These are phyloP conservation scores for Deilephila elpenor DNA, from an alignment of 2,888 invertebrate species.

Conservation along the genomic window DNA sequence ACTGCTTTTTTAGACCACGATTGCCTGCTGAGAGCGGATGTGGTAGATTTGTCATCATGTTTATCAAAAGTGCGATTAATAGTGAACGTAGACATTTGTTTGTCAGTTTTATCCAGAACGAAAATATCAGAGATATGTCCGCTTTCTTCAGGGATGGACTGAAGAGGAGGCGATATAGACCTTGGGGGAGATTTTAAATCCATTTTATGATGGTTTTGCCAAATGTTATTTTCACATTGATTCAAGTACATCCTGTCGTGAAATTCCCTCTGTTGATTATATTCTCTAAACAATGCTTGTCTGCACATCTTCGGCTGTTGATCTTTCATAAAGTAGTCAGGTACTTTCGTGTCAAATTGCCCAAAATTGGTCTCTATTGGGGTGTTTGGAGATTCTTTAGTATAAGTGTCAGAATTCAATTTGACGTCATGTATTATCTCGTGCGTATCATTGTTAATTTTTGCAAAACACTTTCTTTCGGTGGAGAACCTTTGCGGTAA, in stretches of 20 bases:
- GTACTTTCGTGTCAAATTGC: slow-evolving; percentile 59
- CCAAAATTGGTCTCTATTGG: slow-evolving; percentile 56
- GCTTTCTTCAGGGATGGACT: slow-evolving; percentile 81
- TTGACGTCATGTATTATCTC: slow-evolving; percentile 69
- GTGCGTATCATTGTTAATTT: slow-evolving; percentile 66
- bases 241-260: slow-evolving; percentile 54
- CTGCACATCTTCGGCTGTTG: slow-evolving; percentile 66
- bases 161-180: slow-evolving; percentile 72
- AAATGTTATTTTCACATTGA: slow-evolving; percentile 63
- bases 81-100: slow-evolving; percentile 69
- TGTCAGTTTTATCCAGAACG: slow-evolving; percentile 61
- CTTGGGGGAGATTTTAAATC: slow-evolving; percentile 69
- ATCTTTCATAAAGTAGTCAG: slow-evolving; percentile 57
- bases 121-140: slow-evolving; percentile 67
- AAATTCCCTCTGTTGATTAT: slow-evolving; percentile 58
- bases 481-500: slow-evolving; percentile 77
- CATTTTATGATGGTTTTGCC: slow-evolving; percentile 64
- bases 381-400: slow-evolving; percentile 79
- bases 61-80: slow-evolving; percentile 77
- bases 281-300: slow-evolving; percentile 73
- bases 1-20: slow-evolving; percentile 75
- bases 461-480: slow-evolving; percentile 70
- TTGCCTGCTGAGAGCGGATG: slow-evolving; percentile 53
- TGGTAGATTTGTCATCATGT: slow-evolving; percentile 48
- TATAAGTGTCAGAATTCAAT: slow-evolving; percentile 80